Conservation (phyloP, 2,797 vertebrate genomes). For the Carcharodon carcharias region DNA sequence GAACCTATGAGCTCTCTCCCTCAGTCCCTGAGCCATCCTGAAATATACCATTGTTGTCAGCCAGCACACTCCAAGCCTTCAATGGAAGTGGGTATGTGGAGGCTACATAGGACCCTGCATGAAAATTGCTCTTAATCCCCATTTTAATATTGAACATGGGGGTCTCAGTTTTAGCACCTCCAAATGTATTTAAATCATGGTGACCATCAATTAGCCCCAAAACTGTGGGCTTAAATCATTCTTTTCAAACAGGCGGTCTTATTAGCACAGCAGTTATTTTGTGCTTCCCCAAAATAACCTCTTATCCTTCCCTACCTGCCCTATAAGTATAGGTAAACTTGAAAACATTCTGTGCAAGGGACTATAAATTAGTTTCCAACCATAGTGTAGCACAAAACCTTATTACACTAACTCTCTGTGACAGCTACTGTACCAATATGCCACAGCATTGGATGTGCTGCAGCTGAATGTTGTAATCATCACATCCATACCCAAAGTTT, state of each 20-base stretch:
- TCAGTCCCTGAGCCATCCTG: not conserved
- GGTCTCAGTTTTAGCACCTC: not conserved
- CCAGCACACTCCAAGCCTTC: not conserved
- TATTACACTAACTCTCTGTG: not conserved
- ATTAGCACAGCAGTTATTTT: not conserved
- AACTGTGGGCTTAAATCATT: not conserved
- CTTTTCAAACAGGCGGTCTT: not conserved
- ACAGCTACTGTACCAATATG: not conserved
- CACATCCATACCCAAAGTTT: not conserved
- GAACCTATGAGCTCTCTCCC: not conserved
- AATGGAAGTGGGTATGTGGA: not conserved
- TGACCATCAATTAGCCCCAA: not conserved
- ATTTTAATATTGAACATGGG: not conserved
- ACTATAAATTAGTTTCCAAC: not conserved
- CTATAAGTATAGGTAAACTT: not conserved
- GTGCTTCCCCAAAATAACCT: not conserved
- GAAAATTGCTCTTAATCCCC: not conserved
- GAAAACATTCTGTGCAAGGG: not conserved
- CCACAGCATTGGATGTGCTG: not conserved
- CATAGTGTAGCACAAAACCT: not conserved
- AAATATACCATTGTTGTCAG: not conserved
- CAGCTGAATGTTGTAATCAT: not conserved
- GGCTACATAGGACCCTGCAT: not conserved
- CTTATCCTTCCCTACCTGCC: not conserved
- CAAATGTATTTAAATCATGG: not conserved